Evolutionary conservation across 1,140 invertebrate species (phyloP), one percentile per base, ranked within the genome.

Genomic region (Brachionus sp.): DNA sequence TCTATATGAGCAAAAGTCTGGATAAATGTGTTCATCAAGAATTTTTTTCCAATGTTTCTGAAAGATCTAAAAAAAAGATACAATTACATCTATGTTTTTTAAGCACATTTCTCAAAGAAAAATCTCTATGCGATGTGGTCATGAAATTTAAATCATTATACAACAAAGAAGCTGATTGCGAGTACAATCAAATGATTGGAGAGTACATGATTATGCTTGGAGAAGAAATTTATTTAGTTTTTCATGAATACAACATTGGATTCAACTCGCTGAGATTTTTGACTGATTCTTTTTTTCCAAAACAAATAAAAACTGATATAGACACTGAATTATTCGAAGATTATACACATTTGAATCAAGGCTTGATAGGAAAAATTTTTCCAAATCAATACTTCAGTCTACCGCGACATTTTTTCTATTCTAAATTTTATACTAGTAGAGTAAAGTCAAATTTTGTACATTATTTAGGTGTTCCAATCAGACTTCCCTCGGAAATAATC

Each of bases 391-490:
- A 75, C 46, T 75, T 75, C 10, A 75, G 13, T 19, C 7, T 75
- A 5, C 70, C 70, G 12, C 7, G 70, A 25, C 12, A 46, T 12
- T 75, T 75, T 75, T 75, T 75, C 44, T 75, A 75, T 29, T 25
- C 16, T 12, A 46, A 75, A 44, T 46, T 46, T 23, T 42, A 46
- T 50, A 46, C 16, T 12, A 75, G 13, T 46, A 33, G 42, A 25
- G 39, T 46, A 1, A 25, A 46, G 9, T 75, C 42, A 46, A 70
- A 70, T 70, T 75, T 46, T 25, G 5, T 75, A 5, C 46, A 75
- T 46, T 75, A 75, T 75, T 75, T 75, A 29, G 44, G 44, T 25
- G 44, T 25, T 19, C 39, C 70, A 12, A 25, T 75, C 44, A 75
- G 70, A 75, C 33, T 75, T 6, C 70, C 70, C 0, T 44, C 70